Percentiles rank a stretch among this genome's conserved stretches.
Evolutionary conservation across 2,888 invertebrate genomes (phyloP).

Genomic region (Aproaerema taeniolella): DNA sequence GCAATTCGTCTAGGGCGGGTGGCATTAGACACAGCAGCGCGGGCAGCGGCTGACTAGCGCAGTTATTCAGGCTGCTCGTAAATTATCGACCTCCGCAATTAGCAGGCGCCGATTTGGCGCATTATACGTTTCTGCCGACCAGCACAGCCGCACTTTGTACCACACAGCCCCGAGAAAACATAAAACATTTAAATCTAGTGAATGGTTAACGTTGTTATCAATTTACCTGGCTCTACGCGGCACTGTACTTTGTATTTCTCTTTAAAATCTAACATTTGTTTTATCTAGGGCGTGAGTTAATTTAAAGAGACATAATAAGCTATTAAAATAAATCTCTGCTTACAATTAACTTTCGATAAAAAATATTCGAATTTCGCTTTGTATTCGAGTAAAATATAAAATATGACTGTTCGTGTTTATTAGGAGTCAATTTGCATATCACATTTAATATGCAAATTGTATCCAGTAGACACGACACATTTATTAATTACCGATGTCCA

Average conservation of each 20-base stretch:
- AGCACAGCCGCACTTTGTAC: no score
- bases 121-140: constrained; percentile 42
- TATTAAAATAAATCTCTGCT: neutral
- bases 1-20: constrained; percentile 39
- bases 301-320: neutral
- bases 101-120: constrained; percentile 69
- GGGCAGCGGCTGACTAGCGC: constrained; percentile 30
- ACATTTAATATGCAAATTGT: constrained; percentile 36
- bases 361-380: neutral
- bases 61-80: constrained; percentile 54
- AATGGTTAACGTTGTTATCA: constrained; percentile 25
- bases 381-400: no score
- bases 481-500: constrained; percentile 33
- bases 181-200: constrained; percentile 21
- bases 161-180: constrained; percentile 12
- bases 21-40: constrained; percentile 30
- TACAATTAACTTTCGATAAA: neutral
- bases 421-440: constrained; percentile 3
- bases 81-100: constrained; percentile 67
- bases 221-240: constrained; percentile 12
- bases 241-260: constrained; percentile 1
- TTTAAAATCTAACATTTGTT: constrained; percentile 4
- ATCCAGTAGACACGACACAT: constrained; percentile 30
- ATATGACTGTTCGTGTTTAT: neutral
- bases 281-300: constrained; percentile 2